These are phyloP conservation scores for Leptoclinus maculatus DNA, from an alignment of 2,797 vertebrate genomes.

Conservation along the genomic window DNA sequence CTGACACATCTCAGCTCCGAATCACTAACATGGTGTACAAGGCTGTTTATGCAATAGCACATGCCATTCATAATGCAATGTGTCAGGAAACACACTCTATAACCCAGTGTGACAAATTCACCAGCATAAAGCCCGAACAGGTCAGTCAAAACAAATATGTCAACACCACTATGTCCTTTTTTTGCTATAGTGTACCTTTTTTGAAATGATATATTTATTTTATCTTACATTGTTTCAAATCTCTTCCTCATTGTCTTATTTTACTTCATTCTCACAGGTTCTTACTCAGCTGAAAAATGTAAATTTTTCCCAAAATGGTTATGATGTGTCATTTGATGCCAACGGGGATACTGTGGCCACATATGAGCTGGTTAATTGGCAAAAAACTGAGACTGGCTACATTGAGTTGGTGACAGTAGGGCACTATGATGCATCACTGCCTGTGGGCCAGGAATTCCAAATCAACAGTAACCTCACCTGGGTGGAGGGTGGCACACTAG, in stretches of 20 bases:
- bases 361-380: slow-evolving; percentile 85
- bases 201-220: background rate
- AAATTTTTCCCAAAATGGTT: slow-evolving; percentile 72
- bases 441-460: slow-evolving; percentile 64
- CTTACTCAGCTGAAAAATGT: slow-evolving; percentile 69
- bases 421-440: slow-evolving; percentile 73
- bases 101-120: slow-evolving; percentile 56
- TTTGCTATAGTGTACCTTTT: no score
- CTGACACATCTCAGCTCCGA: slow-evolving; percentile 76
- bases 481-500: slow-evolving; percentile 58
- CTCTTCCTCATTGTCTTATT: background rate
- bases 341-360: slow-evolving; percentile 80
- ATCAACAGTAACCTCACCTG: slow-evolving; percentile 71
- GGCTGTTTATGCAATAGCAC: slow-evolving; percentile 60
- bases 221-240: fast-evolving
- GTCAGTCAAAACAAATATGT: slow-evolving; percentile 31
- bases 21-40: slow-evolving; percentile 82
- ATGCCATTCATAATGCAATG: slow-evolving; percentile 67
- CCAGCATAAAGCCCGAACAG: slow-evolving; percentile 60
- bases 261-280: slow-evolving; percentile 58
- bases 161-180: background rate
- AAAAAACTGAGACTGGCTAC: slow-evolving; percentile 55
- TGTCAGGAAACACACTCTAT: slow-evolving; percentile 57
- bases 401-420: slow-evolving; percentile 76
- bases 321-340: slow-evolving; percentile 80